Percentiles rank a stretch among this genome's conserved stretches.
phyloP scores from a whole-genome alignment of 2,113 vertebrate species.

The Ginglymostoma cirratum region DNA sequence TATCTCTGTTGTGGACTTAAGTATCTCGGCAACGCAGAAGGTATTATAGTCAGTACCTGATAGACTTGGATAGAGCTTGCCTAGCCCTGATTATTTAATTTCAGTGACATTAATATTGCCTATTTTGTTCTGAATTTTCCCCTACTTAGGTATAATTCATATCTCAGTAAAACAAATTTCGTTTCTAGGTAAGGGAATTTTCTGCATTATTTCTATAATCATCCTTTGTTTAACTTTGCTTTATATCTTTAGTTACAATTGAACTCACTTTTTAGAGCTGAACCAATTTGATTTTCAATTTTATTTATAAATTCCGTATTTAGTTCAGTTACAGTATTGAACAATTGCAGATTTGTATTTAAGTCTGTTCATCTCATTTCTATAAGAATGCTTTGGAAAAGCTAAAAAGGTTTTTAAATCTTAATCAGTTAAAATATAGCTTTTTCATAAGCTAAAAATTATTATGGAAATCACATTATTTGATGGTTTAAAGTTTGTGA shows the following conservation, averaged over 20 bases:
- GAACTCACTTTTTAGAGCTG: background rate
- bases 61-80: too few species aligned
- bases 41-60: too few species aligned
- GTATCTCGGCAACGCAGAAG: too few species aligned
- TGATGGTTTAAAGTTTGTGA: background rate
- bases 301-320: background rate
- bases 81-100: too few species aligned
- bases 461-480: background rate
- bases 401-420: background rate
- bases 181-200: slow-evolving; percentile 93
- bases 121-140: slow-evolving; percentile 63
- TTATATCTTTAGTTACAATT: slow-evolving; percentile 29
- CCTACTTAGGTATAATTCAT: slow-evolving; percentile 94
- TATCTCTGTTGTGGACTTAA: too few species aligned
- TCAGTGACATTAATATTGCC: slow-evolving; percentile 59
- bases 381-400: background rate
- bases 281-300: background rate
- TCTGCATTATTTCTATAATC: slow-evolving; percentile 21
- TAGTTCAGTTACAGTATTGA: too few species aligned
- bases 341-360: background rate
- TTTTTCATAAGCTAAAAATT: background rate
- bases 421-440: background rate
- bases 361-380: background rate
- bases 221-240: slow-evolving; percentile 28
- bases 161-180: slow-evolving; percentile 79